Evolutionary conservation across 2,797 vertebrate genomes (phyloP).

Genomic region (Loriculus beryllinus): DNA sequence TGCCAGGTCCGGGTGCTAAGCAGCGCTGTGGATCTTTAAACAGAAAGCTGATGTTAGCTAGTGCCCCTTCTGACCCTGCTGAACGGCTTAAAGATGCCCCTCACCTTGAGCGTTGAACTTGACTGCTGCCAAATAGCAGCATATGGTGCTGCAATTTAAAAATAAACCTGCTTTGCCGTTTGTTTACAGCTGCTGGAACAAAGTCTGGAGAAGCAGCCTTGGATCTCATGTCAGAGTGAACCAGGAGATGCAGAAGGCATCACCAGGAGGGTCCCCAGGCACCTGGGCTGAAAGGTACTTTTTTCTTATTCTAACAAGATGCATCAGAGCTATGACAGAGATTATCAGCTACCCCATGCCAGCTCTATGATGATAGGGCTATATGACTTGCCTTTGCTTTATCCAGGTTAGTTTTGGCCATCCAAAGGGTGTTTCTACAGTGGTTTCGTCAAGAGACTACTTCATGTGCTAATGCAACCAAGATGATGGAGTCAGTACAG

Average conservation of each 20-base stretch:
- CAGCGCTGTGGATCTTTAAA: background rate
- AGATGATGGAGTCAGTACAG: background rate
- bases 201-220: background rate
- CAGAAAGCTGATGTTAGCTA: background rate
- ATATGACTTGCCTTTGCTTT: background rate
- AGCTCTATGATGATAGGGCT: background rate
- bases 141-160: background rate
- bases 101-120: background rate
- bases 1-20: background rate
- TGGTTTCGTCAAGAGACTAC: background rate
- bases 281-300: background rate
- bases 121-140: background rate
- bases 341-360: background rate
- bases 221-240: background rate
- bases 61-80: background rate
- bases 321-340: background rate
- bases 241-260: background rate
- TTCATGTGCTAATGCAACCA: background rate
- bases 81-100: background rate
- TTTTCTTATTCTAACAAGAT: background rate
- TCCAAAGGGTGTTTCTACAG: background rate
- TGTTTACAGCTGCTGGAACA: background rate
- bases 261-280: background rate
- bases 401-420: background rate
- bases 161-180: background rate